Evolutionary conservation across 2,888 invertebrate species (phyloP).

Genomic region (Empis stercorea): DNA sequence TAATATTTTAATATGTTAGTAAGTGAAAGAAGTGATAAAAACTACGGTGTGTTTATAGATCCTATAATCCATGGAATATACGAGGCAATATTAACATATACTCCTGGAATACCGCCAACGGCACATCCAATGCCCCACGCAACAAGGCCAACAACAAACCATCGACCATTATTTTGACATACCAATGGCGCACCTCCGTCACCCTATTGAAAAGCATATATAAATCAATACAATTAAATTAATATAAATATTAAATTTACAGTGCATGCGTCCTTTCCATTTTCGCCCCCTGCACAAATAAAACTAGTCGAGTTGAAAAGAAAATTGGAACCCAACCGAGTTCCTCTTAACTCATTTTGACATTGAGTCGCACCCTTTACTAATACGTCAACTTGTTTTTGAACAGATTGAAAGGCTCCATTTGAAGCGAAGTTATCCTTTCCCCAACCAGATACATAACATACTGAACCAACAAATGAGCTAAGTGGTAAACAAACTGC

Average conservation of each 20-base stretch:
- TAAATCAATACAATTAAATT: not conserved
- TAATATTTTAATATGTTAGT: no score
- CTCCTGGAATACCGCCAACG: conserved; percentile 54
- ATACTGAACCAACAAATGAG: conserved; percentile 39
- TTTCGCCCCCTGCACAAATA: conserved; percentile 66
- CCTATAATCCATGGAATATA: conserved; percentile 54
- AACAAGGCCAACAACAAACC: conserved; percentile 40
- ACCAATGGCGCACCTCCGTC: conserved; percentile 40
- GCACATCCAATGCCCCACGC: conserved; percentile 51
- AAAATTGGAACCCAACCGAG: conserved; percentile 51
- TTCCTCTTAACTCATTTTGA: conserved; percentile 47
- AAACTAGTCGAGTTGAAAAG: conserved; percentile 52
- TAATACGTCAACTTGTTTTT: conserved; percentile 64
- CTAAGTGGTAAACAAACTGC: conserved; percentile 45
- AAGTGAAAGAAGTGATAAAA: no score
- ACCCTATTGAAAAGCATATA: conserved; percentile 25
- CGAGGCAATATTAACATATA: conserved; percentile 60
- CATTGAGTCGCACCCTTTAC: conserved; percentile 53
- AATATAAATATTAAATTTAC: conserved; percentile 35
- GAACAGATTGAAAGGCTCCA: conserved; percentile 42
- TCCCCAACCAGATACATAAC: conserved; percentile 76
- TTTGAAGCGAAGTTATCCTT: conserved; percentile 53
- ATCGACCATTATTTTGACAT: conserved; percentile 23
- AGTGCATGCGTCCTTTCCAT: conserved; percentile 64
- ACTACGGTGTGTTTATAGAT: conserved; percentile 14